Evolutionary conservation across 2,888 invertebrate genomes (phyloP).

Genomic region (Drosophila diplacantha): DNA sequence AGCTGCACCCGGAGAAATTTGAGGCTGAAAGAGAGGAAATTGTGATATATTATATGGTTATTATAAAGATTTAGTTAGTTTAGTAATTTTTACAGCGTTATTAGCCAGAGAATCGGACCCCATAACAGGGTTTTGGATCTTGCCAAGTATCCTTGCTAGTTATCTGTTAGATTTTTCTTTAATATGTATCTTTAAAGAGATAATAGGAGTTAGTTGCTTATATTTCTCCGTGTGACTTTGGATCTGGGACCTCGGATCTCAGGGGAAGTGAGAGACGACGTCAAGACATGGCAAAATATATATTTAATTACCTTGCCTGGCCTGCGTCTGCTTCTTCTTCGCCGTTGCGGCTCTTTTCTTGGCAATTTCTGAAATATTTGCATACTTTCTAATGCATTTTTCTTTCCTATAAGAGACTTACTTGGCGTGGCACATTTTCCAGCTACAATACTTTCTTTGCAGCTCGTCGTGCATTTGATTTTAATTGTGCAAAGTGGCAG

Average conservation of each 20-base stretch:
- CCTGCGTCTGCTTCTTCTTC: constrained; percentile 1
- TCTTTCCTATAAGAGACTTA: constrained; percentile 9
- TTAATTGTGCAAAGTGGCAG: constrained; percentile 50
- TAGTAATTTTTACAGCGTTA: too few species aligned
- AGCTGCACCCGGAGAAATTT: background rate
- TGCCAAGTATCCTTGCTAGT: fast-evolving
- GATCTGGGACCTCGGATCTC: constrained; percentile 11
- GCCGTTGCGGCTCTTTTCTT: constrained; percentile 9
- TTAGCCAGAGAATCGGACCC: background rate
- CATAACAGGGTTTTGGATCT: background rate
- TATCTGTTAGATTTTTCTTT: background rate
- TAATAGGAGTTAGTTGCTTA: background rate
- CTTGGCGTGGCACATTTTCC: constrained; percentile 40
- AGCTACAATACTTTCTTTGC: constrained; percentile 33
- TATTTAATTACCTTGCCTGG: constrained; percentile 62
- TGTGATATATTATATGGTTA: background rate
- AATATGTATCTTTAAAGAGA: background rate
- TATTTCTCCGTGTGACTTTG: background rate
- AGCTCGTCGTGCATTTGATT: constrained; percentile 51
- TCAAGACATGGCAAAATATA: constrained; percentile 27
- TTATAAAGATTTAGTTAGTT: background rate
- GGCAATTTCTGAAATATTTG: constrained; percentile 61
- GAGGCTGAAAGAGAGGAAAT: background rate
- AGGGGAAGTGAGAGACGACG: constrained; percentile 9
- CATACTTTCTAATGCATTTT: constrained; percentile 69